These are phyloP conservation scores for Holocentrus rufus DNA, from an alignment of 2,797 vertebrate species.

Conservation along the genomic window DNA sequence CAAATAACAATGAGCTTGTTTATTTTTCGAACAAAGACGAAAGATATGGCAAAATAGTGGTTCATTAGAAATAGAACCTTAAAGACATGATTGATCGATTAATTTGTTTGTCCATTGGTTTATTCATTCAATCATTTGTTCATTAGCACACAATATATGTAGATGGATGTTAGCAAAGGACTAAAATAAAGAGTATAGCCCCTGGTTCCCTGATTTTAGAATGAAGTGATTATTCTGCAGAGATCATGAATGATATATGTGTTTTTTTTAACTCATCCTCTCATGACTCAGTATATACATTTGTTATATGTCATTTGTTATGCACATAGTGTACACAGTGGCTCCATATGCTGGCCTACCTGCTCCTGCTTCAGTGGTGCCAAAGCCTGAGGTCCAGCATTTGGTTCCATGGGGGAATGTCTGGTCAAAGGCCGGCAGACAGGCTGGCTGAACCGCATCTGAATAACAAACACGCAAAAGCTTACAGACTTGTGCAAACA, in stretches of 20 bases:
- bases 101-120: too few relatives aligned
- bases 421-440: conserved; percentile 86
- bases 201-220: background rate
- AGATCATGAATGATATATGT: background rate
- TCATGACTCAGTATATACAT: background rate
- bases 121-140: too few relatives aligned
- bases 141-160: background rate
- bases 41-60: background rate
- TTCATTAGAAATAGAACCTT: background rate
- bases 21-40: background rate
- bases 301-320: background rate
- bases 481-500: background rate
- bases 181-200: background rate
- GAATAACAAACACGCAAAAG: conserved; percentile 47
- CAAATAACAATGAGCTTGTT: conserved; percentile 3
- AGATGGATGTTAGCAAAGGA: background rate
- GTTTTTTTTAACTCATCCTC: background rate
- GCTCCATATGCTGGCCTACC: conserved; percentile 55
- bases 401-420: conserved; percentile 73
- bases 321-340: background rate
- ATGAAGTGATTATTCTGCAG: too few relatives aligned
- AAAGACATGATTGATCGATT: too few relatives aligned
- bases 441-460: conserved; percentile 88
- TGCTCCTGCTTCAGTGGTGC: conserved; percentile 70
- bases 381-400: conserved; percentile 93